A percentile compares a stretch with the other conserved stretches of the same genome.
These are phyloP conservation scores for Arctia plantaginis DNA, from an alignment of 2,888 invertebrate species.

Conservation along the genomic window DNA sequence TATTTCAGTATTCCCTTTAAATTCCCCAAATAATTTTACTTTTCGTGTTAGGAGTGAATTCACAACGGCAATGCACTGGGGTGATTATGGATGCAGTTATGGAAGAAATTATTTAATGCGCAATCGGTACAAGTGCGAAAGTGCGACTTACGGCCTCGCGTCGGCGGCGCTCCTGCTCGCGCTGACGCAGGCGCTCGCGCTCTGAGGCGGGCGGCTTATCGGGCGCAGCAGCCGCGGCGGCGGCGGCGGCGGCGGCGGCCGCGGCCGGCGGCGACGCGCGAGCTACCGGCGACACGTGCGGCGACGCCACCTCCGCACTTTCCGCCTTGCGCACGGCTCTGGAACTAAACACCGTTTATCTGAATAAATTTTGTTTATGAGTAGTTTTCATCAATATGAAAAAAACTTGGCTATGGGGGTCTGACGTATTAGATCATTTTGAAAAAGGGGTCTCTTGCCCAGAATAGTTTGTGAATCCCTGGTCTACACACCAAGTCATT, in stretches of 20 bases:
- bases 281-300: constrained; percentile 74
- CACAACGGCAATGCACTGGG: too few species aligned
- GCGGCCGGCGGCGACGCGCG: constrained; percentile 65
- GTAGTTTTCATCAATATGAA: too few species aligned
- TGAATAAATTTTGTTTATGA: not conserved
- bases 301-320: constrained; percentile 73
- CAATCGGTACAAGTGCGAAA: not conserved
- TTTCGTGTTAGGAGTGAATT: too few species aligned
- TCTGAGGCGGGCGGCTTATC: constrained; percentile 89
- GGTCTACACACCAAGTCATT: too few species aligned
- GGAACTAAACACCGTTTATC: constrained; percentile 6
- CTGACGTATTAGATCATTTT: too few species aligned
- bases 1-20: too few species aligned
- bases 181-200: constrained; percentile 92
- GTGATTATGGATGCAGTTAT: too few species aligned
- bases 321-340: constrained; percentile 69
- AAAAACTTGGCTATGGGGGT: too few species aligned
- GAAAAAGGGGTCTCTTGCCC: too few species aligned
- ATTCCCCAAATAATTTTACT: too few species aligned
- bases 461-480: too few species aligned
- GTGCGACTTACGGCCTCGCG: constrained; percentile 94
- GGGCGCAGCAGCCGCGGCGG: constrained; percentile 71
- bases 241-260: constrained; percentile 69
- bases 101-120: too few species aligned
- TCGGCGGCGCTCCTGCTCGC: constrained; percentile 96